Base-by-base conservation (phyloP, 1,140 invertebrate species). In the Drosophila orosa region DNA sequence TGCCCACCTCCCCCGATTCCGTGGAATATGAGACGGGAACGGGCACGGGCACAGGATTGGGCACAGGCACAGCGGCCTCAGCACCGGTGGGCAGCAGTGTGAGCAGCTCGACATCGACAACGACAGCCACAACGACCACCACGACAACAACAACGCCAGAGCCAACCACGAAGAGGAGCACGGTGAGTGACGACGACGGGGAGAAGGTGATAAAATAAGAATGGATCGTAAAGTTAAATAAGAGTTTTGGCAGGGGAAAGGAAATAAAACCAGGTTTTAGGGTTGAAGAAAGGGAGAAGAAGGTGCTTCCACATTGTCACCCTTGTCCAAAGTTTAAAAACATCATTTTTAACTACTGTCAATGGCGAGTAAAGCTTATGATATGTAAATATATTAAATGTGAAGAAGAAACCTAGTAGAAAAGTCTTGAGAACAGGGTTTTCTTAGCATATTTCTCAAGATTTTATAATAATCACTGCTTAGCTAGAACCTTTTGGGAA, bases 61-160 rank as follows among this genome's bases (percentile, higher is more conserved):
- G 6, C 77, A 85, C 44, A 69, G 71, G 80, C 3, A 83, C 89
- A 3, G 91, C 93, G 6, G 92, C 91, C 31, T 90, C 89, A 0
- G 56, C 90, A 5, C 76, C 90, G 7, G 77, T 90, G 3, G 90
- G 90, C n/a, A 92, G 90, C 39, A 80, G 85, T 57, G 80, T 91
- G 37, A 87, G 92, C 68, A 92, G 73, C 39, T 60, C 81, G 15
- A 81, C 82, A 25, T 56, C 86, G 17, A 74, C 89, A 22, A 78
- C 81, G 37, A 77, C 80, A 5, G 8, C 78, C 22, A 84, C 90
- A 13, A 91, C 87, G 37, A 73, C 63, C 47, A 80, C 79, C 29
- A 85, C 90, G 45, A 86, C 52, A 10, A 82, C 74, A 9, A 79
- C 83, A 7, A 83, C 83, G 25, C 48, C 66, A 37, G 71, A 69